Evolutionary conservation across 2,113 vertebrate species (phyloP).

Genomic region (Rhinolophus ferrumequinum): DNA sequence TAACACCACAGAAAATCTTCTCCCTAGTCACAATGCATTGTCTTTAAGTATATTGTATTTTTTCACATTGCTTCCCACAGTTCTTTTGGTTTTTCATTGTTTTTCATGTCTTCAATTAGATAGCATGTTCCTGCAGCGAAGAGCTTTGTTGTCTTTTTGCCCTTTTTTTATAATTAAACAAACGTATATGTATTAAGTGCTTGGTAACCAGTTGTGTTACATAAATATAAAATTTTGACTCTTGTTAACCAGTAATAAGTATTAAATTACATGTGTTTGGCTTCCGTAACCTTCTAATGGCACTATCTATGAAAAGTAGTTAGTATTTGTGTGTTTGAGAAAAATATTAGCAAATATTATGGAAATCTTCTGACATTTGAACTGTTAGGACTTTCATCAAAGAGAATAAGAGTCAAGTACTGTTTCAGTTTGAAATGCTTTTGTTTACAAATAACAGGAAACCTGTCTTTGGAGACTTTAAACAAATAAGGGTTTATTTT

Average conservation of each 20-base stretch:
- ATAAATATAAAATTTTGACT: neutral
- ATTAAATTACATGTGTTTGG: neutral
- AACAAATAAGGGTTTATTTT: neutral
- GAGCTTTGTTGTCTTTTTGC: neutral
- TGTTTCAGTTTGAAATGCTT: slow-evolving; percentile 22
- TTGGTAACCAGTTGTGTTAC: neutral
- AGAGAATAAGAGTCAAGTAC: neutral
- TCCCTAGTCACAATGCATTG: neutral
- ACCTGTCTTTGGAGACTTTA: neutral
- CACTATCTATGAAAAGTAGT: neutral
- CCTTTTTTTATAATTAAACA: neutral
- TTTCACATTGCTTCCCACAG: neutral
- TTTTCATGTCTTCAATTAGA: neutral
- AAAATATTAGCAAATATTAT: neutral
- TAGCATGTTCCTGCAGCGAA: neutral
- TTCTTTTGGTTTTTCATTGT: neutral
- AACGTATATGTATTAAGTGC: neutral
- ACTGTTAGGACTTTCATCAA: neutral
- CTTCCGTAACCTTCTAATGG: neutral
- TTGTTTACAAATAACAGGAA: slow-evolving; percentile 26
- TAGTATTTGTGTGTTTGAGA: neutral
- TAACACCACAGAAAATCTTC: neutral
- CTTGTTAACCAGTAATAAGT: neutral
- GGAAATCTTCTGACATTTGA: neutral
- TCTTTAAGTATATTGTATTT: neutral